These are phyloP conservation scores for Martes martes DNA, from an alignment of 2,113 vertebrate species.

Conservation along the genomic window DNA sequence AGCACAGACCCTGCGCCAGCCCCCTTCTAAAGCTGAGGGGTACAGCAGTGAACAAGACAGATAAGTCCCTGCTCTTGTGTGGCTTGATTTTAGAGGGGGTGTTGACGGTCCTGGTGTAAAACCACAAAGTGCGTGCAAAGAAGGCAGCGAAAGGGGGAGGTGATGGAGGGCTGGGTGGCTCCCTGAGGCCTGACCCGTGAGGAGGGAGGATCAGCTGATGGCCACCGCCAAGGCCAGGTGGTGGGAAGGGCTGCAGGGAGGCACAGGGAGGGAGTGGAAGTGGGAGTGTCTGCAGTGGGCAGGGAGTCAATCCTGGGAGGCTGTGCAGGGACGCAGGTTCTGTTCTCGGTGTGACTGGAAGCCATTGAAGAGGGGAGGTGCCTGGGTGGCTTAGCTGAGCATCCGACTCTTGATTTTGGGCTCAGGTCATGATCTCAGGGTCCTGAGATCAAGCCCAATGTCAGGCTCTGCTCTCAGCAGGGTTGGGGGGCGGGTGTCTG, in stretches of 20 bases:
- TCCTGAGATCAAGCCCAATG: not conserved
- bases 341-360: not conserved
- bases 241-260: not conserved
- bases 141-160: not conserved
- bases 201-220: not conserved
- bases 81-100: not conserved
- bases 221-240: not conserved
- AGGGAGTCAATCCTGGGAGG: rapidly evolving
- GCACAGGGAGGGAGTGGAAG: not conserved
- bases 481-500: not conserved
- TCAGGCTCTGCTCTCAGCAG: not conserved
- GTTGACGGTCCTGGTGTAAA: rapidly evolving
- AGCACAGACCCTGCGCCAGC: not conserved
- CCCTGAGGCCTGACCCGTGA: not conserved
- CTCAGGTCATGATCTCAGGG: not conserved
- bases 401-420: not conserved
- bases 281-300: not conserved
- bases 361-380: not conserved
- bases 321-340: not conserved
- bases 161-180: not conserved
- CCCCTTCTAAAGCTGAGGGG: no score
- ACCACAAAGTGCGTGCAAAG: not conserved
- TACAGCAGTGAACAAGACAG: not conserved
- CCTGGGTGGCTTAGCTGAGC: not conserved
- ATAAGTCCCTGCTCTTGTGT: not conserved